phyloP scores from a whole-genome alignment of 2,797 vertebrate genomes.

The Trachops cirrhosus region DNA sequence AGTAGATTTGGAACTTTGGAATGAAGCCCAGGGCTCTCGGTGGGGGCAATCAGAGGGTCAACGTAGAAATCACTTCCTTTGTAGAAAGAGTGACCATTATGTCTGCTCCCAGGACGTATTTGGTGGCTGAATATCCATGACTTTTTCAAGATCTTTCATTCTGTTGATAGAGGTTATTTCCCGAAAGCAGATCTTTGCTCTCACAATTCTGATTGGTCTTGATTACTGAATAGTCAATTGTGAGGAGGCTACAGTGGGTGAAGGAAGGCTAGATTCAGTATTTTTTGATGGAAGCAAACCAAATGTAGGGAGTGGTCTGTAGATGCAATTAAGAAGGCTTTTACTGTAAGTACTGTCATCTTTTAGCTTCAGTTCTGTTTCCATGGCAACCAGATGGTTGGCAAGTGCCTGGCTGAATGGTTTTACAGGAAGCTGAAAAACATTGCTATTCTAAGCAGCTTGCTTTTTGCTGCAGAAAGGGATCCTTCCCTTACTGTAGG shows the following conservation, averaged over 20 bases:
- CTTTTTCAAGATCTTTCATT: background rate
- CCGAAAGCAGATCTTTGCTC: background rate
- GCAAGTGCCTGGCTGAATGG: slow-evolving; percentile 50
- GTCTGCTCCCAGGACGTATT: background rate
- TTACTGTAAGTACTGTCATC: slow-evolving; percentile 65
- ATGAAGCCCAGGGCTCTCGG: background rate
- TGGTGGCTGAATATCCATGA: background rate
- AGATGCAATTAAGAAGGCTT: slow-evolving; percentile 25
- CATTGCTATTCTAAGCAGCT: slow-evolving; percentile 75
- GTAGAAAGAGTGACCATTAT: background rate
- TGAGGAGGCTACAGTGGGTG: background rate
- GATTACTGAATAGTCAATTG: background rate
- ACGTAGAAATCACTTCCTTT: slow-evolving; percentile 6
- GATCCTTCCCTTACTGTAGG: slow-evolving; percentile 26
- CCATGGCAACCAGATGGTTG: slow-evolving; percentile 76
- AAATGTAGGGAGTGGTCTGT: slow-evolving; percentile 19
- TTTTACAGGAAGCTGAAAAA: slow-evolving; percentile 61
- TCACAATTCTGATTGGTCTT: slow-evolving; percentile 2
- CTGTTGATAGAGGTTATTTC: background rate
- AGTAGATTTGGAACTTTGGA: background rate
- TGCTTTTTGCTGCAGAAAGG: slow-evolving; percentile 65
- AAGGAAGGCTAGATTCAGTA: slow-evolving; percentile 5
- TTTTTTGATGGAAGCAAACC: slow-evolving; percentile 14
- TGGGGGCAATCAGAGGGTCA: background rate
- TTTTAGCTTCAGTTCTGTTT: slow-evolving; percentile 74